These are phyloP conservation scores for Prietella phreatophila DNA, from an alignment of 2,113 vertebrate species.

Conservation along the genomic window DNA sequence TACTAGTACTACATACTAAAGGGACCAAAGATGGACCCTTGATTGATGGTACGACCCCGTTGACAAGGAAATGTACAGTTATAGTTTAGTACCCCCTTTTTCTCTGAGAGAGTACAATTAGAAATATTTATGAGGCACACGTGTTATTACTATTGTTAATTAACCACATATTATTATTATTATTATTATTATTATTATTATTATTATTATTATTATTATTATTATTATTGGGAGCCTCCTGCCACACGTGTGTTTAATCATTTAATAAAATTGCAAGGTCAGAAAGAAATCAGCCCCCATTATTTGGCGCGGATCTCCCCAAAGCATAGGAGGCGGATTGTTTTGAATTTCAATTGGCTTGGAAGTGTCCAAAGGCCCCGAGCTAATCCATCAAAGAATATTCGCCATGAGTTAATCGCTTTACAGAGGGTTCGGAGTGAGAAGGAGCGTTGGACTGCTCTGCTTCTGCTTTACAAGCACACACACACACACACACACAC, in stretches of 20 bases:
- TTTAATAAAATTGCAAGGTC: constrained; percentile 76
- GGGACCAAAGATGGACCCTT: not conserved
- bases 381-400: constrained; percentile 84
- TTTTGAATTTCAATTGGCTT: constrained; percentile 83
- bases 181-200: constrained; percentile 29
- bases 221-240: constrained; percentile 26
- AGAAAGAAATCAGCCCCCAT: constrained; percentile 79
- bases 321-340: constrained; percentile 76
- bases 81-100: not conserved
- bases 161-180: not conserved
- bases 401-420: constrained; percentile 81
- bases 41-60: not conserved
- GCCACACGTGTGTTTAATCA: constrained; percentile 72
- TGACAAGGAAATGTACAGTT: not conserved
- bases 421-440: constrained; percentile 78
- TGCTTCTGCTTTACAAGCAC: constrained; percentile 53
- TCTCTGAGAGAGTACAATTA: not conserved
- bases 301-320: constrained; percentile 77
- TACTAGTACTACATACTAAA: not conserved
- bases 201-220: constrained; percentile 31
- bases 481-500: constrained; percentile 30
- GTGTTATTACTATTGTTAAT: not conserved
- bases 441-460: constrained; percentile 59
- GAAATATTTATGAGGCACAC: not conserved
- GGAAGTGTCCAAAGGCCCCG: constrained; percentile 78